Conservation (phyloP, 2,888 invertebrate genomes). For the Lasioglossum leucozonium region DNA sequence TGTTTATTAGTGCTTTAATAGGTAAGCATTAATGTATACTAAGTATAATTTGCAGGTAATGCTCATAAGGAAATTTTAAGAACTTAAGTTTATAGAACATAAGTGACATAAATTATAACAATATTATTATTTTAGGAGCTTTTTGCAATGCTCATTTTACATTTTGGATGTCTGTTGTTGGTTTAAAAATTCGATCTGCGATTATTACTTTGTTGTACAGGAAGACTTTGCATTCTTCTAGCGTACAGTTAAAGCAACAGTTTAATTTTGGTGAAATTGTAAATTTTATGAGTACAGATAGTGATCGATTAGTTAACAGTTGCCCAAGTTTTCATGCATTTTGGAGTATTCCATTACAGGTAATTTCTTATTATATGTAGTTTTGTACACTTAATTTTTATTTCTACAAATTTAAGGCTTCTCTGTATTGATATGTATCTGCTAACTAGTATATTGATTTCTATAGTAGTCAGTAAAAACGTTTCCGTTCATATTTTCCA, state of each 20-base stretch:
- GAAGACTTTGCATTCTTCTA: conserved; percentile 86
- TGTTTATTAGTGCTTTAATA: conserved; percentile 88
- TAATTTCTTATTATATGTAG: conserved; percentile 80
- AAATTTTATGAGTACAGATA: conserved; percentile 98
- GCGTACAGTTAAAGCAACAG: conserved; percentile 79
- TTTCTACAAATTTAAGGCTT: background rate
- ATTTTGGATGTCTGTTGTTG: conserved; percentile 93
- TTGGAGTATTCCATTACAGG: conserved; percentile 98
- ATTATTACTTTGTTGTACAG: conserved; percentile 93
- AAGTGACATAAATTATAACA: background rate
- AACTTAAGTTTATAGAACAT: conserved; percentile 55
- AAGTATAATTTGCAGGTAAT: background rate
- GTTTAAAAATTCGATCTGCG: conserved; percentile 94
- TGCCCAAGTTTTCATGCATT: conserved; percentile 98
- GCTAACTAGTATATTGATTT: background rate
- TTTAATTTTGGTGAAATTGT: conserved; percentile 94
- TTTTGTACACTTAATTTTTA: conserved; percentile 4
- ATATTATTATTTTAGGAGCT: conserved; percentile 86
- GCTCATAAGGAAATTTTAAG: background rate
- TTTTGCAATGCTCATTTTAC: conserved; percentile 95
- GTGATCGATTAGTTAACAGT: conserved; percentile 97
- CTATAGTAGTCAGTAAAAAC: background rate
- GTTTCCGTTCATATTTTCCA: conserved; percentile 83
- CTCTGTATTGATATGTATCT: background rate
- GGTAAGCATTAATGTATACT: conserved; percentile 85